Base-by-base conservation (phyloP, 2,888 invertebrate genomes). In the Drosophila longiperda region DNA sequence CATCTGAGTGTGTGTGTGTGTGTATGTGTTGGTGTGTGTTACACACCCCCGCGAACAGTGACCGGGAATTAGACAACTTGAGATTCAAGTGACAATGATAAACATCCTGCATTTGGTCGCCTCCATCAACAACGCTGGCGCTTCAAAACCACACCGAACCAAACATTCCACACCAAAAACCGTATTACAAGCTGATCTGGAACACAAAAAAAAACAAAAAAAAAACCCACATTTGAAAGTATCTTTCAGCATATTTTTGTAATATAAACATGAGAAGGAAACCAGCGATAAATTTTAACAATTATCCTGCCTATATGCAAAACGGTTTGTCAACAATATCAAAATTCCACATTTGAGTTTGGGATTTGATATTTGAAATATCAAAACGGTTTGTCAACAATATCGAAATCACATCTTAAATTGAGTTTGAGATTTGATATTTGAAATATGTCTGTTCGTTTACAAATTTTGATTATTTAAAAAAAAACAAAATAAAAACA, bases 71-170 rank as follows among this genome's bases (percentile, higher is more conserved):
- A 78, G 59, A 81, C 82, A 84, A 78, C 80, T 83, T 78, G 86
- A 88, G 88, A 78, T 75, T 87, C 87, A 78, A 84, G 82, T 88
- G 90, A 86, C 72, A 88, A 78, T 79, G 83, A 89, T 85, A 85
- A 85, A 85, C 85, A 89, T 88, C 85, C 90, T 80, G 90, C 90
- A 85, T 86, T 89, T 87, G 90, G 52, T 61, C 42, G 67, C 78
- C 60, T 80, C 78, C 81, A 78, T 78, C 78, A 78, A 45, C 73
- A 57, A 26, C 61, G 61, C 73, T 73, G 78, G 78, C 78, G 78
- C 78, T 78, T 42, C 80, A 34, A 48, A 50, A 12, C 26, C 33
- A 58, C 20, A 29, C 42, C 11, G 58, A 61, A 40, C 52, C 20
- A 36, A 33, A 42, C 23, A 34, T 11, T 32, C 34, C 42, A 53